Percentiles rank a stretch among this genome's conserved stretches.
These are phyloP conservation scores for Catocala nupta DNA, from an alignment of 2,888 invertebrate species.

Conservation along the genomic window DNA sequence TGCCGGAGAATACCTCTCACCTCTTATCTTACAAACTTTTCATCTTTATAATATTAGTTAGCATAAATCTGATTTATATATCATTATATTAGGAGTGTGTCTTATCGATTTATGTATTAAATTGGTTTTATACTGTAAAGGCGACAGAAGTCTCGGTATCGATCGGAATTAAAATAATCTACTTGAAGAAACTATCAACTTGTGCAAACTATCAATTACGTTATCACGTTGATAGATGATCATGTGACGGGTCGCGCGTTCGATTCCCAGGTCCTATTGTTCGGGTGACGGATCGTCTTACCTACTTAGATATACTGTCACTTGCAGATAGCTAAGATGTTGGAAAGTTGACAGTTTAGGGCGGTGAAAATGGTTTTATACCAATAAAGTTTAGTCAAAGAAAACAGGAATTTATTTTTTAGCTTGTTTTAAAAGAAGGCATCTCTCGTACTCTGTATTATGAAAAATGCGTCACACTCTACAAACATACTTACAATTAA, in stretches of 20 bases:
- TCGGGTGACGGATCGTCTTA: conserved; percentile 49
- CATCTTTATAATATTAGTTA: too few relatives aligned
- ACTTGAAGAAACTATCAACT: conserved; percentile 24
- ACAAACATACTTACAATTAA: too few relatives aligned
- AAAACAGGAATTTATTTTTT: too few relatives aligned
- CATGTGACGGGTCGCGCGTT: conserved; percentile 40
- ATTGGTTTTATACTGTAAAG: neutral
- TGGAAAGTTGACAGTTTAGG: conserved; percentile 14
- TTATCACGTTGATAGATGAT: conserved; percentile 53
- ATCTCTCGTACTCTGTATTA: too few relatives aligned
- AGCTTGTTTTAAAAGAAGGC: too few relatives aligned
- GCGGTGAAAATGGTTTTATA: neutral
- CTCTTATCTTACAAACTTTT: too few relatives aligned
- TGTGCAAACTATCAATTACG: conserved; percentile 31
- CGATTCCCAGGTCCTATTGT: conserved; percentile 45
- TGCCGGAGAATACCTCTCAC: too few relatives aligned
- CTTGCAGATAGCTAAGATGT: conserved; percentile 28
- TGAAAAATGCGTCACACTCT: too few relatives aligned
- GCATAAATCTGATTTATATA: too few relatives aligned
- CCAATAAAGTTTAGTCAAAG: too few relatives aligned
- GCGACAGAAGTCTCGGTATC: neutral
- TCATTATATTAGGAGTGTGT: neutral
- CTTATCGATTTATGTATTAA: neutral
- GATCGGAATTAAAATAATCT: conserved; percentile 9
- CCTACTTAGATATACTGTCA: conserved; percentile 39